Conservation (phyloP, 2,888 invertebrate species). For the Chrysomela aeneicollis region DNA sequence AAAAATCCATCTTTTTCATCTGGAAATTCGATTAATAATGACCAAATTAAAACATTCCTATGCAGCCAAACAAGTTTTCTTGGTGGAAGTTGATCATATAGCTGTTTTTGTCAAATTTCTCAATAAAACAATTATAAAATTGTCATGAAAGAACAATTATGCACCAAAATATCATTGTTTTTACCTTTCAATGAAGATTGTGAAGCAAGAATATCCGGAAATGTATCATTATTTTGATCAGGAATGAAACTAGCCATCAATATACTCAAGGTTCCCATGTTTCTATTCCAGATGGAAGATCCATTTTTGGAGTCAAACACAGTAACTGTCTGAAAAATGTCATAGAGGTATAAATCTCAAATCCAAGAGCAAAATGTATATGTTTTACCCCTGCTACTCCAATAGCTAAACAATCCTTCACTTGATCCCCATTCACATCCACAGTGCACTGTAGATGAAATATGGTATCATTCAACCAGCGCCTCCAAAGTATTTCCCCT, state of each 20-base stretch:
- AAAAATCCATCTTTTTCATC: slow-evolving; percentile 66
- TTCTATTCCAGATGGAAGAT: slow-evolving; percentile 69
- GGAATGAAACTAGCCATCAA: slow-evolving; percentile 76
- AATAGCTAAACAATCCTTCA: slow-evolving; percentile 76
- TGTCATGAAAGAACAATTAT: no score
- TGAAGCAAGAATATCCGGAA: slow-evolving; percentile 74
- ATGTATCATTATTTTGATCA: slow-evolving; percentile 75
- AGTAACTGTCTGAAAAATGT: slow-evolving; percentile 64
- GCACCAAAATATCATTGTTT: background rate
- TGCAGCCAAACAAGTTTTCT: no score
- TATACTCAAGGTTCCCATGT: slow-evolving; percentile 64
- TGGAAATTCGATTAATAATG: slow-evolving; percentile 37
- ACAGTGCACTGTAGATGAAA: slow-evolving; percentile 76
- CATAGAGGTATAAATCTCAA: background rate
- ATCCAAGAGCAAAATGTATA: background rate
- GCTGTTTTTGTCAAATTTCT: no score
- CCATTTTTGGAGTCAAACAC: slow-evolving; percentile 75
- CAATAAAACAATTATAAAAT: no score
- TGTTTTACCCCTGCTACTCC: slow-evolving; percentile 73
- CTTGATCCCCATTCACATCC: slow-evolving; percentile 74
- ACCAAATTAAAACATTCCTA: no score
- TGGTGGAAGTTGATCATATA: no score
- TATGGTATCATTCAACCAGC: slow-evolving; percentile 76
- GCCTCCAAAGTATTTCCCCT: slow-evolving; percentile 77
- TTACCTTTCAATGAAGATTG: slow-evolving; percentile 64